These are phyloP conservation scores for Philopedon plagiatum DNA, from an alignment of 2,888 invertebrate genomes.

Conservation along the genomic window DNA sequence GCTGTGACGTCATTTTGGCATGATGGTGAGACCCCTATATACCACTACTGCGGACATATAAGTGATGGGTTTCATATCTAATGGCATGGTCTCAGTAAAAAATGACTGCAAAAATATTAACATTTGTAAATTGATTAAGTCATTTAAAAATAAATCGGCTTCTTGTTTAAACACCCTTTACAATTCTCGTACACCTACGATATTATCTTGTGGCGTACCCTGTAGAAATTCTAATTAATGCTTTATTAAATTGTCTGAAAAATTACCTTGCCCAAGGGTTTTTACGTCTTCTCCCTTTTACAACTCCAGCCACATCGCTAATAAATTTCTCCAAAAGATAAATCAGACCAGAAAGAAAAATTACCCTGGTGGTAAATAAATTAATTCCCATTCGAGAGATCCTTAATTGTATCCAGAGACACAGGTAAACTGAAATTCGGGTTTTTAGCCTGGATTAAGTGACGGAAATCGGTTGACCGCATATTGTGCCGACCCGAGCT, in stretches of 20 bases:
- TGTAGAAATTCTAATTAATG: slow-evolving; percentile 12
- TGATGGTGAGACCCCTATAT: too few species aligned
- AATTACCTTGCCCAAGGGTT: slow-evolving; percentile 14
- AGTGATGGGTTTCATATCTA: too few species aligned
- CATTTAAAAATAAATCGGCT: too few species aligned
- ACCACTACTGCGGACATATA: too few species aligned
- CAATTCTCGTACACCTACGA: background rate
- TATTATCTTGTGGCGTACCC: background rate
- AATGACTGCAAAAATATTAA: too few species aligned
- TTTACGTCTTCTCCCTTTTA: slow-evolving; percentile 17
- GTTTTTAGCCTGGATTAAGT: slow-evolving; percentile 20
- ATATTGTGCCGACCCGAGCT: background rate
- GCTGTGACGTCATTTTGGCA: too few species aligned
- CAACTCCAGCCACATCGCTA: background rate
- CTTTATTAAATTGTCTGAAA: slow-evolving; percentile 17
- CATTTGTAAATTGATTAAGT: too few species aligned
- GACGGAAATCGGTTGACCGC: background rate
- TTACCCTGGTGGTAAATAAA: slow-evolving; percentile 27
- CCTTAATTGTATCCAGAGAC: slow-evolving; percentile 16
- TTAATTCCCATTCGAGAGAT: slow-evolving; percentile 16
- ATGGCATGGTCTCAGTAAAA: too few species aligned
- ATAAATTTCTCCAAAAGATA: slow-evolving; percentile 15
- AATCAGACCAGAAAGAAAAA: slow-evolving; percentile 8
- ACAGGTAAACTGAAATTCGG: slow-evolving; percentile 23
- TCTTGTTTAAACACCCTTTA: too few species aligned